Evolutionary conservation across 1,140 invertebrate genomes (phyloP), one percentile per base, ranked within the genome.

Genomic region (Cotesia glomerata): DNA sequence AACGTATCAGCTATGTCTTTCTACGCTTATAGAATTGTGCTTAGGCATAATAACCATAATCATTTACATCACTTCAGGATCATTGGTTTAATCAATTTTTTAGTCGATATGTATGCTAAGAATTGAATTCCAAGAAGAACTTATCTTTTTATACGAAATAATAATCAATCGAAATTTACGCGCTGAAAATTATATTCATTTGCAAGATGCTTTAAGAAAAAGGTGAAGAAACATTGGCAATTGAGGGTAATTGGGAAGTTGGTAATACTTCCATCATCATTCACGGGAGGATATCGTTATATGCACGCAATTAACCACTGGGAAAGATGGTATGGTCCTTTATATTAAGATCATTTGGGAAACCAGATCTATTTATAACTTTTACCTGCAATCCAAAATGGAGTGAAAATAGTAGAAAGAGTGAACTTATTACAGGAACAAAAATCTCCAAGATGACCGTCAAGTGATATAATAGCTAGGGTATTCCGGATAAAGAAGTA

Each of bases 401-500:
- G 82, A 11, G 61, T 4, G 85, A 89, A 74, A 87, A 87, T 89
- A 7, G 61, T 39, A 63, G n/a, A n/a, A n/a, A n/a, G n/a, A 52
- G 78, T 32, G 62, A 76, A 8, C 73, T 89, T 11, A 32, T 79
- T 2, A 66, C 65, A 52, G 77, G 79, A 1, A 1, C 81, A 87
- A 79, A 71, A 39, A 61, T 8, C 80, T 2, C 34, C 34, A 72
- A 16, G 81, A 88, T 79, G 39, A 85, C 16, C 85, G n/a, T n/a
- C n/a, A n/a, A n/a, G 85, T 49, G 88, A 89, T 76, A 79, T 89
- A 18, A 76, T 86, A 18, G 76, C 83, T 4, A 58, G 85, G 45
- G 88, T 89, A 9, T 90, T 90, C 73, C 73, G 80, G 32, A 65
- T 83, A 49, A 89, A 89, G 76, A 89, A 32, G 5, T 81, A 85